A percentile compares a stretch with the other conserved stretches of the same genome.
Conservation (phyloP, 2,888 invertebrate genomes). For the Augiades crinisus region DNA sequence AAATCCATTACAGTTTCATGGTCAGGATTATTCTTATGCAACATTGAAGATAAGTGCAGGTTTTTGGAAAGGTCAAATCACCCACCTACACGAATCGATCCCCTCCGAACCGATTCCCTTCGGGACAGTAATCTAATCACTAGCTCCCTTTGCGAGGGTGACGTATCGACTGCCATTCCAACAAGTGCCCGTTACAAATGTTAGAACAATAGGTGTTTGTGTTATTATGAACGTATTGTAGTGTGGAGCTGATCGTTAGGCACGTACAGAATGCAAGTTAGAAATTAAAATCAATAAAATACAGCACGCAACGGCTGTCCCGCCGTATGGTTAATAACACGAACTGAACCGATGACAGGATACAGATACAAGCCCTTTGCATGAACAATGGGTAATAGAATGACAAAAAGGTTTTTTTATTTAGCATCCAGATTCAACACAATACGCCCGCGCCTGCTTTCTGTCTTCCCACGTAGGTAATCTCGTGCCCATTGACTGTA, state of each 20-base stretch:
- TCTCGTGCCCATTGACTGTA: constrained; percentile 17
- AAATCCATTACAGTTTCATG: no score
- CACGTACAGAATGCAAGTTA: constrained; percentile 19
- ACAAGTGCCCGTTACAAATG: constrained; percentile 20
- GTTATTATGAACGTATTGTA: constrained; percentile 19
- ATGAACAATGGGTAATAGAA: constrained; percentile 68
- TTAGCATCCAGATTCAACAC: constrained; percentile 56
- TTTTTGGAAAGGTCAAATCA: constrained; percentile 26
- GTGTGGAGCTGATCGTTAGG: constrained; percentile 10
- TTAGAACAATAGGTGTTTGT: constrained; percentile 25
- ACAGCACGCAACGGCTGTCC: constrained; percentile 19
- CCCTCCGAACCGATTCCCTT: constrained; percentile 30
- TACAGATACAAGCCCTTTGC: constrained; percentile 60
- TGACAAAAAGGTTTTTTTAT: constrained; percentile 64
- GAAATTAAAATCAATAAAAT: constrained; percentile 26
- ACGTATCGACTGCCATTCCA: constrained; percentile 21
- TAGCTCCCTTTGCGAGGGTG: constrained; percentile 44
- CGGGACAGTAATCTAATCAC: constrained; percentile 65
- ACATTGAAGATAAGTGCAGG: not conserved
- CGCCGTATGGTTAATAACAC: constrained; percentile 25
- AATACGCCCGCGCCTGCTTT: constrained; percentile 64
- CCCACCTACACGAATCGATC: constrained; percentile 18
- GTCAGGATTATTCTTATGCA: not conserved
- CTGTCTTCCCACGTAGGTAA: constrained; percentile 62
- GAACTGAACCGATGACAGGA: constrained; percentile 65